These are phyloP conservation scores for Ctenodactylus gundi DNA, from an alignment of 2,113 vertebrate species.

Conservation along the genomic window DNA sequence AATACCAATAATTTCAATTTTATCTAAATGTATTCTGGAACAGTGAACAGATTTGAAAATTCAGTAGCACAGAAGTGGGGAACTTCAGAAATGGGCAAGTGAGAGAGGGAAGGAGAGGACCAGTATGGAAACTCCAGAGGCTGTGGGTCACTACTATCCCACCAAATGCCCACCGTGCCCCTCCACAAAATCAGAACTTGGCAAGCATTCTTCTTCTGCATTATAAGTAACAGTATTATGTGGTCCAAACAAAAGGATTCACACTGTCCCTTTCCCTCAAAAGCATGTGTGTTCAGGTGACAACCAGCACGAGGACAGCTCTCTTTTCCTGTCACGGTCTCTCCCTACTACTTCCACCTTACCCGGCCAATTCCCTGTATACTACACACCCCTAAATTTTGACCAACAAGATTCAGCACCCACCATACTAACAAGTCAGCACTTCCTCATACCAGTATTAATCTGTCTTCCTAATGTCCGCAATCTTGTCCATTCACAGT, in stretches of 20 bases:
- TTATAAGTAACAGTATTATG: neutral
- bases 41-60: neutral
- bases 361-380: neutral
- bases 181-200: neutral
- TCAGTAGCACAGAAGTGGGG: neutral
- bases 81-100: neutral
- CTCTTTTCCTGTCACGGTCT: neutral
- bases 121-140: neutral
- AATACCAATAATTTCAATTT: slow-evolving; percentile 11
- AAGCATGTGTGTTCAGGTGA: neutral
- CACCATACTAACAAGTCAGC: neutral
- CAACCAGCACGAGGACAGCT: neutral
- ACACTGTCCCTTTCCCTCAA: neutral
- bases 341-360: neutral
- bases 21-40: slow-evolving; percentile 23
- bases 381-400: neutral
- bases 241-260: neutral
- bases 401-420: neutral
- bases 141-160: neutral
- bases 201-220: neutral
- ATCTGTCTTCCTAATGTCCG: neutral
- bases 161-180: rapidly evolving
- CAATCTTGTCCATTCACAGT: neutral
- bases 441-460: neutral
- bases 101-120: neutral